phyloP scores from a whole-genome alignment of 2,797 vertebrate genomes.

The Chaenodraco wilsoni region DNA sequence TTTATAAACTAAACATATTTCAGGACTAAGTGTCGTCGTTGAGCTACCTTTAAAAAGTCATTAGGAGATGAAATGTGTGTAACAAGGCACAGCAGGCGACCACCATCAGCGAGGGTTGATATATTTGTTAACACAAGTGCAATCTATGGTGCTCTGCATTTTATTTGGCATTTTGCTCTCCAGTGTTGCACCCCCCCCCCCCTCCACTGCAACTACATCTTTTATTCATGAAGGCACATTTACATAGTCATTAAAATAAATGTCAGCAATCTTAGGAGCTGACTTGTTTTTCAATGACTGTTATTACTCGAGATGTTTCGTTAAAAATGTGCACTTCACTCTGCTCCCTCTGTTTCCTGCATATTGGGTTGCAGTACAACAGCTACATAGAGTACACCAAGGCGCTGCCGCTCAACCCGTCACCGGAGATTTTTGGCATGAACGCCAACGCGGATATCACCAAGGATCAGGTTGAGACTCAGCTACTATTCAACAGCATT shows the following conservation, averaged over 20 bases:
- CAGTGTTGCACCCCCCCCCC: conserved; percentile 51
- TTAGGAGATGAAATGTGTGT: conserved; percentile 78
- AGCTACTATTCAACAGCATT: conserved; percentile 89
- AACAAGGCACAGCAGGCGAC: conserved; percentile 75
- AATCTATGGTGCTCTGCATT: conserved; percentile 76
- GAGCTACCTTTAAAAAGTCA: conserved; percentile 74
- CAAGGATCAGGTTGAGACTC: conserved; percentile 90
- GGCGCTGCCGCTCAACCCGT: conserved; percentile 86
- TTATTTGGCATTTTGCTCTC: conserved; percentile 83
- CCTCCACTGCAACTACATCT: conserved; percentile 66
- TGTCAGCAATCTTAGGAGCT: conserved; percentile 83
- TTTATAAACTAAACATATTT: conserved; percentile 40
- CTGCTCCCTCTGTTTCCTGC: conserved; percentile 27
- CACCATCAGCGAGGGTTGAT: conserved; percentile 74
- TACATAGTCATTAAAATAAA: conserved; percentile 88
- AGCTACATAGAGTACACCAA: conserved; percentile 90
- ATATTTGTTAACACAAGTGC: conserved; percentile 81
- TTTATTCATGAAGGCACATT: conserved; percentile 86
- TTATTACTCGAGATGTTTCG: conserved; percentile 69
- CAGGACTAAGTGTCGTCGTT: conserved; percentile 46
- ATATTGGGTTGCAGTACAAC: conserved; percentile 77
- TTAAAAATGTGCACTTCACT: conserved; percentile 51
- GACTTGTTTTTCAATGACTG: conserved; percentile 78
- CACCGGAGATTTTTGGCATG: conserved; percentile 90
- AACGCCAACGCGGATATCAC: conserved; percentile 90